Percentiles rank a stretch among this genome's conserved stretches.
Conservation (phyloP, 2,113 vertebrate genomes). For the Mormoops blainvillei region DNA sequence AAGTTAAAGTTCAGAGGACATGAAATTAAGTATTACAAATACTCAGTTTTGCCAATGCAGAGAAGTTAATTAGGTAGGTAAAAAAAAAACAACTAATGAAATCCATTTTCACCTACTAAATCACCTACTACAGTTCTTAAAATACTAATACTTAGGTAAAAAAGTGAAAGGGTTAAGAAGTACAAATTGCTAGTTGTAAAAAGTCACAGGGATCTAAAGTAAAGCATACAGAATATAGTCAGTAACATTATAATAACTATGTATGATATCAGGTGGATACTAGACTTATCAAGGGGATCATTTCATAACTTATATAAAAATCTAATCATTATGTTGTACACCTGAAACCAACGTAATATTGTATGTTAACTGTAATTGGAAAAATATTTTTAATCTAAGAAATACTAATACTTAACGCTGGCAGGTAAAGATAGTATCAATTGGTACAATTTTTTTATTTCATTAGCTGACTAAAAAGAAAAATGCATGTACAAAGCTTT, state of each 20-base stretch:
- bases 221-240: background rate
- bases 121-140: background rate
- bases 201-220: background rate
- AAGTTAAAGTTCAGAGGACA: background rate
- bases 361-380: background rate
- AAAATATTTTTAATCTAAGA: background rate
- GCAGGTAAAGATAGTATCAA: background rate
- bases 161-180: background rate
- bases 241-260: background rate
- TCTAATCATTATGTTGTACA: background rate
- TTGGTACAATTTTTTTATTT: background rate
- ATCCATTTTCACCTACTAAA: background rate
- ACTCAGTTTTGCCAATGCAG: background rate
- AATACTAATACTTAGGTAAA: background rate
- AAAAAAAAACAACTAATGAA: background rate
- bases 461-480: background rate
- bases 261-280: background rate
- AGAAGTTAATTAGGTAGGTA: background rate
- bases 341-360: background rate
- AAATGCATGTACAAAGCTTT: background rate
- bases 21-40: background rate
- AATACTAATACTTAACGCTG: background rate
- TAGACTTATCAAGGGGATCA: background rate
- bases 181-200: background rate
- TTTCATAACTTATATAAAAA: background rate